A percentile compares a stretch with the other conserved stretches of the same genome.
Conservation (phyloP, 2,888 invertebrate genomes). For the Agrilus biguttatus region DNA sequence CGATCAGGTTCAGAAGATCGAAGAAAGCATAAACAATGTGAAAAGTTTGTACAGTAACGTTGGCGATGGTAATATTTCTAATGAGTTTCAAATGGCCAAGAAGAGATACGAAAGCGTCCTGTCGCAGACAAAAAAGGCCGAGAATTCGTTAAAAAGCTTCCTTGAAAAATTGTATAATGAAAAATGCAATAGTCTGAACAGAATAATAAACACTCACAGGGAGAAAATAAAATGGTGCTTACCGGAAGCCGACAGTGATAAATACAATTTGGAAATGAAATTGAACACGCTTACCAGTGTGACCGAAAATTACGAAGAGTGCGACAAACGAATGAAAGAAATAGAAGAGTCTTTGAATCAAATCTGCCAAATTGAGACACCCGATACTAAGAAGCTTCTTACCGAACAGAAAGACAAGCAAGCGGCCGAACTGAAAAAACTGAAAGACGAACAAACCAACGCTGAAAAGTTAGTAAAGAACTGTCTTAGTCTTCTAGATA, state of each 20-base stretch:
- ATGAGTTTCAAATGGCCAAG: constrained; percentile 71
- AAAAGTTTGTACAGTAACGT: constrained; percentile 63
- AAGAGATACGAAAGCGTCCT: constrained; percentile 69
- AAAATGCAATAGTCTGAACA: constrained; percentile 65
- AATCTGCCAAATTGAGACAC: constrained; percentile 57
- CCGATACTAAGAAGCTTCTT: constrained; percentile 52
- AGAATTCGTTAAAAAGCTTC: constrained; percentile 61
- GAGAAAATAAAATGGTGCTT: constrained; percentile 88
- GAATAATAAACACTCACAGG: constrained; percentile 64
- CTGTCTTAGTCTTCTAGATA: constrained; percentile 63
- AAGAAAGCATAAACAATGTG: constrained; percentile 54
- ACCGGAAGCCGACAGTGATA: constrained; percentile 77
- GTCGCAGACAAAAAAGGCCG: constrained; percentile 68
- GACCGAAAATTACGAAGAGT: constrained; percentile 56
- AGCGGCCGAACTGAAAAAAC: constrained; percentile 52
- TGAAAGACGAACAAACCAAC: constrained; percentile 51
- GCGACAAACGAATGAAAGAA: constrained; percentile 49
- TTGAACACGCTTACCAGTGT: constrained; percentile 65
- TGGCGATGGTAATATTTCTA: constrained; percentile 60
- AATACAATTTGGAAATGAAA: constrained; percentile 86
- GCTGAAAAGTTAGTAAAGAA: constrained; percentile 54
- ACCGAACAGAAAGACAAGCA: constrained; percentile 54
- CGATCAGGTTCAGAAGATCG: constrained; percentile 52
- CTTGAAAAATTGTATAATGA: constrained; percentile 79
- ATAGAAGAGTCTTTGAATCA: constrained; percentile 57